Conservation (phyloP, 2,888 invertebrate species). For the Hybos culiciformis region DNA sequence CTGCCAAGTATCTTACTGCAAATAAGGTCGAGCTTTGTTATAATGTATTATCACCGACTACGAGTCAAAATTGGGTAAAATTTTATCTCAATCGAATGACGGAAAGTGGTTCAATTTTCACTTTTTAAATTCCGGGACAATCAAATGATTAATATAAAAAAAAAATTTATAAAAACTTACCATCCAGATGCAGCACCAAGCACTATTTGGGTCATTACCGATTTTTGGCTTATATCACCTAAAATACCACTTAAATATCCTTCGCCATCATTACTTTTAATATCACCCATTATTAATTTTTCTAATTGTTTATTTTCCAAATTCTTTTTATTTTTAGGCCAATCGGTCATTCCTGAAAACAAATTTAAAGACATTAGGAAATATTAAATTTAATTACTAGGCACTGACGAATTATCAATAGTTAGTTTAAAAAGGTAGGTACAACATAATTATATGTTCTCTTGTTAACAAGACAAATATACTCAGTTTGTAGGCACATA, state of each 20-base stretch:
- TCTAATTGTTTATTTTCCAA: constrained; percentile 39
- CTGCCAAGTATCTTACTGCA: not conserved
- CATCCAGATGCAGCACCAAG: constrained; percentile 83
- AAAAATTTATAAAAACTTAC: constrained; percentile 38
- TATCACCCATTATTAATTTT: constrained; percentile 51
- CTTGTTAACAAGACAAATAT: too few relatives aligned
- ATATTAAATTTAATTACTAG: too few relatives aligned
- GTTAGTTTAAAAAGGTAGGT: too few relatives aligned
- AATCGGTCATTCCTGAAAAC: constrained; percentile 4
- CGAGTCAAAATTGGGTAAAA: not conserved
- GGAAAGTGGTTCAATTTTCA: not conserved
- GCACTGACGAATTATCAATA: too few relatives aligned
- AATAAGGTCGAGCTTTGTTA: not conserved
- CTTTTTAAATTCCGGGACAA: too few relatives aligned
- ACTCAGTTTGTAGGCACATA: too few relatives aligned
- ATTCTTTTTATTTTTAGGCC: constrained; percentile 18
- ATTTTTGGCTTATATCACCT: constrained; percentile 69
- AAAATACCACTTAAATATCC: constrained; percentile 59
- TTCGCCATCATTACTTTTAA: constrained; percentile 53
- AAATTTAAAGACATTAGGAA: not conserved
- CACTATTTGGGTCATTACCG: constrained; percentile 74
- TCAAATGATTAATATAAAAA: constrained; percentile 2
- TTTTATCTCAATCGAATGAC: not conserved
- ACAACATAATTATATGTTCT: too few relatives aligned
- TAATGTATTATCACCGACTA: not conserved